Base-by-base conservation (phyloP, 2,888 invertebrate genomes). In the Tiphia femorata region DNA sequence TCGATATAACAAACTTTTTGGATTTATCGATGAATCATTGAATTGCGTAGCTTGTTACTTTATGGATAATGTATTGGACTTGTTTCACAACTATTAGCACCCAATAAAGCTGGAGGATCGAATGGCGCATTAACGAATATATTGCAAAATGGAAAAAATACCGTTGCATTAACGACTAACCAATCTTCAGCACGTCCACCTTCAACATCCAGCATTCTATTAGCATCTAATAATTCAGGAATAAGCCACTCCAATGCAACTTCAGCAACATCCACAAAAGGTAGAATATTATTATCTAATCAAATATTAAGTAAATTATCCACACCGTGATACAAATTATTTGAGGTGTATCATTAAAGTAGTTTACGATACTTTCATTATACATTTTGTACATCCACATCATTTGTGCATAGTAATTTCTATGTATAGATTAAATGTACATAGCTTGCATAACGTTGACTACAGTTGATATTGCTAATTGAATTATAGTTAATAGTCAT, bases 261-360 rank as follows among this genome's bases (percentile, higher is more conserved):
- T n/a, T 58, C 68, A 16, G 53, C 72, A 27, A 57, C 75, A 19
- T 54, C 72, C 49, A 47, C 78, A 70, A 80, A 80, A 81, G 81
- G 81, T 81, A 81, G 75, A 79, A 72, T 68, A 65, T 53, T 64
- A 72, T 73, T 77, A 62, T 71, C 65, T 62, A 71, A 63, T 63
- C 68, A 59, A 49, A 30, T 70, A 67, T 23, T 59, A 56, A 59
- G 50, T 50, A 65, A 60, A 46, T 55, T 58, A 19, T 7, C 61
- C 17, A 54, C 57, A 33, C 44, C 52, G n/a, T 67, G 53, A 55
- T 49, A 41, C n/a, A n/a, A n/a, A n/a, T n/a, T n/a, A n/a, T n/a
- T n/a, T n/a, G n/a, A n/a, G n/a, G n/a, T n/a, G n/a, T n/a, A n/a
- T n/a, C n/a, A n/a, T n/a, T n/a, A n/a, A n/a, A n/a, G n/a, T n/a